phyloP scores from a whole-genome alignment of 30 jellyfish, hydroid and myxozoan genomes.

The Turritopsis dohrnii region DNA sequence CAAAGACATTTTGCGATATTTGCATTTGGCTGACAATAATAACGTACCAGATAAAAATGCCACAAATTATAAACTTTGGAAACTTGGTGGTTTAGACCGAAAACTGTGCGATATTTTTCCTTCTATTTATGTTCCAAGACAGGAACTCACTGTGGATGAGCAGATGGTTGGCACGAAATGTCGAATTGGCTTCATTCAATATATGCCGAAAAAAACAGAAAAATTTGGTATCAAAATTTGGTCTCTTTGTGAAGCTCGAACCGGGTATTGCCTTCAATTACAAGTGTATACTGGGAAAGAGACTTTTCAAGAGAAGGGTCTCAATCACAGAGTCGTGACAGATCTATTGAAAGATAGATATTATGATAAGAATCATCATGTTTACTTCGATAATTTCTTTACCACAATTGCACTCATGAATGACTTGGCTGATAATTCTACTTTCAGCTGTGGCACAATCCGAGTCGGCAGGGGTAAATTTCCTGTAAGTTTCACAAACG shows the following conservation, averaged over 20 bases:
- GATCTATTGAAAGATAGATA: conserved; percentile 10
- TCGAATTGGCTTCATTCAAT: conserved; percentile 28
- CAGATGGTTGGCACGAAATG: conserved; percentile 39
- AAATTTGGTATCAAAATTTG: conserved; percentile 33
- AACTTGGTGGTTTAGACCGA: conserved; percentile 14
- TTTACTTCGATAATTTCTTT: conserved; percentile 23
- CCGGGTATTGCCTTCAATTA: conserved; percentile 22
- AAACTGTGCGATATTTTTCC: background rate
- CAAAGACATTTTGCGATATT: conserved; percentile 12
- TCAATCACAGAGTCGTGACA: background rate
- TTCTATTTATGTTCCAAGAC: conserved; percentile 1
- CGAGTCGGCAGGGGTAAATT: conserved; percentile 2
- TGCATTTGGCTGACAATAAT: conserved; percentile 28
- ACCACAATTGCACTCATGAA: background rate
- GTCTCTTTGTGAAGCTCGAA: conserved; percentile 29
- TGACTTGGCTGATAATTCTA: background rate
- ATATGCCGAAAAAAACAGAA: conserved; percentile 37
- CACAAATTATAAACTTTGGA: conserved; percentile 16
- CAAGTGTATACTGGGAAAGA: conserved; percentile 7
- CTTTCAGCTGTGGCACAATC: background rate
- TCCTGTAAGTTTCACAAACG: background rate
- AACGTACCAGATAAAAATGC: background rate
- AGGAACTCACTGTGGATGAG: conserved; percentile 31
- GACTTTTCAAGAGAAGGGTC: background rate
- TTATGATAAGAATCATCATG: conserved; percentile 9